Conservation (phyloP, 2,113 vertebrate genomes). For the Suricata suricatta region DNA sequence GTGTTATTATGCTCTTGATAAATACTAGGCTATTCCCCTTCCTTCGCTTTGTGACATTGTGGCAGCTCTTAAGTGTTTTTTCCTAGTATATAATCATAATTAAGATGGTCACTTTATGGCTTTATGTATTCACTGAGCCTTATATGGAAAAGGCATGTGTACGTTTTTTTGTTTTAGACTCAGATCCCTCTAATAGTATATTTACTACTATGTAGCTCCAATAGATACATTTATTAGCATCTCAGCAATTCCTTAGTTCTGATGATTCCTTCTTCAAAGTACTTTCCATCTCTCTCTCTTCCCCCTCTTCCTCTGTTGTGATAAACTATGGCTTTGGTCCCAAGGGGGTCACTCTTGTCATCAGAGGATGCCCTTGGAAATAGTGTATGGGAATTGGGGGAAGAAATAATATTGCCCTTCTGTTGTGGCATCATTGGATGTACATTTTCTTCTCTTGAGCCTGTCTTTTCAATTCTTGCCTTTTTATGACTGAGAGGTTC, state of each 20-base stretch:
- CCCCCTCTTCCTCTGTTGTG: background rate
- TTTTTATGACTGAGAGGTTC: slow-evolving; percentile 28
- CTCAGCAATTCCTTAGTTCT: background rate
- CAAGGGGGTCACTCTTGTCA: background rate
- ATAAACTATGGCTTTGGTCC: background rate
- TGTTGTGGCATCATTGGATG: background rate
- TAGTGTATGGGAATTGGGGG: background rate
- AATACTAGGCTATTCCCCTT: background rate
- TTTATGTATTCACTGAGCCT: background rate
- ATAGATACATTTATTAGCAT: background rate
- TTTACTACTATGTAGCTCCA: background rate
- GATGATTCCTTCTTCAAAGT: background rate
- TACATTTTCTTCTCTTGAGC: background rate
- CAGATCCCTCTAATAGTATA: background rate
- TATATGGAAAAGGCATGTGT: background rate
- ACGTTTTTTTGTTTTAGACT: slow-evolving; percentile 29
- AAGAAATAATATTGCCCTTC: background rate
- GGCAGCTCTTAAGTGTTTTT: background rate
- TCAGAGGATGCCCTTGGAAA: background rate
- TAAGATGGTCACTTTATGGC: background rate
- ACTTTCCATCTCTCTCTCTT: background rate
- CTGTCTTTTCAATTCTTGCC: background rate
- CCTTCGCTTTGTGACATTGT: slow-evolving; percentile 9
- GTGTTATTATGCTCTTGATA: background rate
- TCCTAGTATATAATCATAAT: background rate